Evolutionary conservation across 2,888 invertebrate species (phyloP).

Genomic region (Cartodere bifasciata): DNA sequence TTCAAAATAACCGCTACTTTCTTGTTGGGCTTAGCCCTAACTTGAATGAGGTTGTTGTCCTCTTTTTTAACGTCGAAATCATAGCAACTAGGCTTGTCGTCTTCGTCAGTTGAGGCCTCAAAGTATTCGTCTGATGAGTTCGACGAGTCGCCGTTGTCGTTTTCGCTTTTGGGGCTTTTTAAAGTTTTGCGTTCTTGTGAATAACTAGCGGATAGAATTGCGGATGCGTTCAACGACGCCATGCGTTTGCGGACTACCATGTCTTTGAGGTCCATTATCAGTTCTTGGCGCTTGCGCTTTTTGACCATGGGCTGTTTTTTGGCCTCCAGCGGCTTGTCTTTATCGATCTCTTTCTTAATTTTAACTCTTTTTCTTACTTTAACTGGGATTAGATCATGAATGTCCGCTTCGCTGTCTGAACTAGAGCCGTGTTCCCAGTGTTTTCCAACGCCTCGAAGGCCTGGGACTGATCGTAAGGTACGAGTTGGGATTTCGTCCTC

Average conservation of each 20-base stretch:
- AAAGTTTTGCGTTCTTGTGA: constrained; percentile 41
- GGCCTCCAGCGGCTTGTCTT: constrained; percentile 32
- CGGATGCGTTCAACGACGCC: constrained; percentile 84
- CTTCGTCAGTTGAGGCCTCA: constrained; percentile 37
- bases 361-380: constrained; percentile 22
- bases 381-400: constrained; percentile 20
- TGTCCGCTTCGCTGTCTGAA: constrained; percentile 35
- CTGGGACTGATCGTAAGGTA: constrained; percentile 57
- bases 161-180: constrained; percentile 44
- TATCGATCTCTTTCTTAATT: constrained; percentile 34
- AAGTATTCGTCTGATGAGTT: constrained; percentile 40
- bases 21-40: constrained; percentile 35
- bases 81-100: constrained; percentile 32
- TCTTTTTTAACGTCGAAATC: constrained; percentile 41
- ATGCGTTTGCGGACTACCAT: constrained; percentile 82
- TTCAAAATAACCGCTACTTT: constrained; percentile 70
- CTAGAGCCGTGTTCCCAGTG: constrained; percentile 69
- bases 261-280: constrained; percentile 70
- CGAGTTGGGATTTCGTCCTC: constrained; percentile 32
- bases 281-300: constrained; percentile 46
- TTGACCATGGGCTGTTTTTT: constrained; percentile 38
- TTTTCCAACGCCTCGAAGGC: constrained; percentile 63
- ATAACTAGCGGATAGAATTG: constrained; percentile 81
- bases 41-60: constrained; percentile 32
- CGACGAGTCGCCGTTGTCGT: constrained; percentile 35